Evolutionary conservation across 2,888 invertebrate species (phyloP).

Genomic region (Patella caerulea): DNA sequence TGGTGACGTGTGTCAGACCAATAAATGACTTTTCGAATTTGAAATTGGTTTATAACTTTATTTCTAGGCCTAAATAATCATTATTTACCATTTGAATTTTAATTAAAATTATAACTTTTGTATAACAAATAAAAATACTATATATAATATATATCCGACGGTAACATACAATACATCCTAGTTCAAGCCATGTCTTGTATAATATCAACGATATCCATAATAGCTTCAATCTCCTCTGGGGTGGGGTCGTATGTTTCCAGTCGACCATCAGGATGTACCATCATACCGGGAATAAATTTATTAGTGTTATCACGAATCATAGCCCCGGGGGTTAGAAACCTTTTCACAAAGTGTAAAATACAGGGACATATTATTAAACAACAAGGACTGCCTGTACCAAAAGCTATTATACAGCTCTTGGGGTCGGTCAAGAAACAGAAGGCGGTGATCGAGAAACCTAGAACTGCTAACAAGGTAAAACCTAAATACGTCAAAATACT

Average conservation of each 20-base stretch:
- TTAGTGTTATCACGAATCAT: constrained; percentile 44
- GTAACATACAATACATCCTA: not conserved
- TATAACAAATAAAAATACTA: too few relatives aligned
- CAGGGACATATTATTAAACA: constrained; percentile 44
- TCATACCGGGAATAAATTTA: constrained; percentile 48
- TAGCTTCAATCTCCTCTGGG: constrained; percentile 46
- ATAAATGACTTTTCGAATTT: too few relatives aligned
- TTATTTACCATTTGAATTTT: too few relatives aligned
- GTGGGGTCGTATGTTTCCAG: constrained; percentile 45
- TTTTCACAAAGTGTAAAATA: constrained; percentile 29
- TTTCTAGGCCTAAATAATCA: too few relatives aligned
- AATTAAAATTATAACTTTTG: too few relatives aligned
- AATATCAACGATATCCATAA: constrained; percentile 43
- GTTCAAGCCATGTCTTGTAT: constrained; percentile 24
- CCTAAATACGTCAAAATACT: constrained; percentile 34
- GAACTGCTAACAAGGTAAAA: constrained; percentile 40
- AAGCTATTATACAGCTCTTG: constrained; percentile 43
- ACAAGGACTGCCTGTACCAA: constrained; percentile 50
- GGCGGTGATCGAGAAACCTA: constrained; percentile 34
- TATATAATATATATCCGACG: not conserved
- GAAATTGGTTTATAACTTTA: too few relatives aligned
- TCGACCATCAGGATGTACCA: constrained; percentile 45
- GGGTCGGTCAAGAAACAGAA: constrained; percentile 49
- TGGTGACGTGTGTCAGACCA: too few relatives aligned
- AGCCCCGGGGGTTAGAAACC: constrained; percentile 35